A percentile compares a stretch with the other conserved stretches of the same genome.
Conservation (phyloP, 2,888 invertebrate species). For the Watsonalla cultraria region DNA sequence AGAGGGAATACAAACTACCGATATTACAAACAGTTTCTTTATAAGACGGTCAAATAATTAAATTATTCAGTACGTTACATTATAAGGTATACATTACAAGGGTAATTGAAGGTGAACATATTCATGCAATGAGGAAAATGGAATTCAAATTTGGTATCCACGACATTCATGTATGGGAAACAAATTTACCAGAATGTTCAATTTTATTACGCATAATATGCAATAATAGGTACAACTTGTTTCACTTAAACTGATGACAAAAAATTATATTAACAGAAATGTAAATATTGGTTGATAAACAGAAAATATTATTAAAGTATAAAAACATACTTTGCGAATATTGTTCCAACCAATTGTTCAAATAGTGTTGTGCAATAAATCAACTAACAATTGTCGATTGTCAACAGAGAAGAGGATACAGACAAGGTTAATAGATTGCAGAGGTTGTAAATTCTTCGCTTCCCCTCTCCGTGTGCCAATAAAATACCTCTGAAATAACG, state of each 20-base stretch:
- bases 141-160: neutral
- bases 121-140: constrained; percentile 12
- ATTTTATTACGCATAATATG: neutral
- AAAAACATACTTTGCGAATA: constrained; percentile 17
- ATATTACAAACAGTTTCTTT: neutral
- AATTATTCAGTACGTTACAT: neutral
- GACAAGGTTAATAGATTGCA: constrained; percentile 54
- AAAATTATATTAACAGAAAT: neutral
- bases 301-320: constrained; percentile 15
- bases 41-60: neutral
- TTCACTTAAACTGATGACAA: neutral
- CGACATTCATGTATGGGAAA: neutral
- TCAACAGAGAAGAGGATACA: constrained; percentile 26
- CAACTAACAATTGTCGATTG: constrained; percentile 37
- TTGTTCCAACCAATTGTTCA: constrained; percentile 36
- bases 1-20: constrained; percentile 19
- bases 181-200: neutral
- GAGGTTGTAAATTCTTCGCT: constrained; percentile 36
- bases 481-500: constrained; percentile 2
- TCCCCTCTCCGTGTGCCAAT: constrained; percentile 20
- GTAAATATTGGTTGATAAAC: constrained; percentile 14
- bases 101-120: constrained; percentile 49
- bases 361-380: constrained; percentile 53
- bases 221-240: neutral
- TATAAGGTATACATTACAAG: too few relatives aligned